Evolutionary conservation across 92 coral and sea anemone species (phyloP), one percentile per base, ranked within the genome.

Genomic region (Plumapathes pennacea): DNA sequence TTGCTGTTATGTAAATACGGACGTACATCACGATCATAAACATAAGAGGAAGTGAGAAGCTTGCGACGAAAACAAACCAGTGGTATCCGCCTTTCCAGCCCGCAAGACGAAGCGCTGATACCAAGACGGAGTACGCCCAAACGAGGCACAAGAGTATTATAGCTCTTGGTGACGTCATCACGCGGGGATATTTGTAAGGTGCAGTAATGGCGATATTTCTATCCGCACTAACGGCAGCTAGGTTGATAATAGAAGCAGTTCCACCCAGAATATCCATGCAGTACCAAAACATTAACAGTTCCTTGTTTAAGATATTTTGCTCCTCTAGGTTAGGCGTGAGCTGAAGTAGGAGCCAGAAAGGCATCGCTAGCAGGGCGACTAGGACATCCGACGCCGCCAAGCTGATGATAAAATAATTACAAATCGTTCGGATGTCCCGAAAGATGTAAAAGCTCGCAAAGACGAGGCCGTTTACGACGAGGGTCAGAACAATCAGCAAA

Each of bases 201-300:
- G 75, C 79, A 0, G 98, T 88, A 10, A 92, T 92, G 18, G 98
- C 98, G 18, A 92, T 80, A 22, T 92, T 87, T 12, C 98, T 71
- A 30, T 92, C 98, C 10, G 88, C 89, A 32, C 92, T 84, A 33
- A 92, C 95, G 3, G 92, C 92, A 5, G 96, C 84, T 27, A 92
- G 50, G 54, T 85, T 92, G 77, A 84, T 81, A 6, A 88, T 82
- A 10, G 92, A 80, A 2, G 96, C 91, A 5, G 89, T 79, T 10
- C 96, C 90, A 5, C 85, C 76, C 19, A 88, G 60, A 12, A 84
- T 75, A 57, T 92, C 98, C 64, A 88, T 76, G 30, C 77, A 64
- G 27, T 76, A 56, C 89, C 90, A 87, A 50, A 78, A 80, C 13
- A 37, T 45, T 38, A 59, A 45, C 13, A 55, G 43, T 10, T 64